Evolutionary conservation across 2,113 vertebrate species (phyloP).

Genomic region (Sorex fumeus): DNA sequence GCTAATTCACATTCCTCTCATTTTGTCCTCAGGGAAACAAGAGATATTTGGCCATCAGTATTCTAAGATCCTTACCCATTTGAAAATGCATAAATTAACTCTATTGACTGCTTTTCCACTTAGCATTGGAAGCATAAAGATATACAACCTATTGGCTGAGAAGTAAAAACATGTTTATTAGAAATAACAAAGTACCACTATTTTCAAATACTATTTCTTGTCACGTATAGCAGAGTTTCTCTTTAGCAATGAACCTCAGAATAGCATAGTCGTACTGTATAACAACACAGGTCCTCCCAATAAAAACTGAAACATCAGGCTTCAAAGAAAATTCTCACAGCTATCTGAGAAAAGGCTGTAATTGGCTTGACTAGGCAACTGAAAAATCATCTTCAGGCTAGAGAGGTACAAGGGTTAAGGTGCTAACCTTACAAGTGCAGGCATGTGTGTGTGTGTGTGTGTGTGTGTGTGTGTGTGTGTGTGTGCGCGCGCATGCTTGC

Average conservation of each 20-base stretch:
- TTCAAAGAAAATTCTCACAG: background rate
- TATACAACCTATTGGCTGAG: background rate
- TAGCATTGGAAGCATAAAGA: background rate
- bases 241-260: background rate
- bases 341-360: background rate
- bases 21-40: conserved; percentile 49
- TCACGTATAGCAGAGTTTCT: conserved; percentile 15
- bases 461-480: too few species aligned
- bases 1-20: conserved; percentile 32
- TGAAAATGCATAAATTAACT: conserved; percentile 40
- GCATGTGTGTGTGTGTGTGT: too few species aligned
- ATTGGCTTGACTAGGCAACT: background rate
- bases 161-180: conserved; percentile 28
- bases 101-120: background rate
- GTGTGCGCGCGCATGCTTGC: too few species aligned
- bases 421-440: too few species aligned
- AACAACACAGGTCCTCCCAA: background rate
- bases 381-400: background rate
- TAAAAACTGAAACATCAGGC: background rate
- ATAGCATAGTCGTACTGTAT: background rate
- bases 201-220: conserved; percentile 37
- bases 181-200: background rate
- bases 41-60: conserved; percentile 18
- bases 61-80: conserved; percentile 2
- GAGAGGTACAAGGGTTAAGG: too few species aligned